Evolutionary conservation across 2,113 vertebrate species (phyloP).

Genomic region (Lampris incognitus): DNA sequence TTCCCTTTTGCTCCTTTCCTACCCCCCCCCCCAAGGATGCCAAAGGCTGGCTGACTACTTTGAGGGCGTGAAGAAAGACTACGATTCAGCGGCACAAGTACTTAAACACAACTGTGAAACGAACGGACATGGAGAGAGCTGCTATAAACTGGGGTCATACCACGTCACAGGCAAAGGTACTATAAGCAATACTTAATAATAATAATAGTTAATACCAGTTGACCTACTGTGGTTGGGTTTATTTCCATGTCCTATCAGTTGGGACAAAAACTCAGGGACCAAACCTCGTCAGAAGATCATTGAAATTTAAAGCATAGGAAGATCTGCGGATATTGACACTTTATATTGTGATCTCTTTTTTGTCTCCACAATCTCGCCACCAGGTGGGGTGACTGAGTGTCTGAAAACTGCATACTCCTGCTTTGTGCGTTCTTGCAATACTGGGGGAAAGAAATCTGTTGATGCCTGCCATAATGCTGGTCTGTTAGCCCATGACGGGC

Average conservation of each 20-base stretch:
- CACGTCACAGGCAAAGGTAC: conserved; percentile 93
- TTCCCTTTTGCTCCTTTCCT: background rate
- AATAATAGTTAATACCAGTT: background rate
- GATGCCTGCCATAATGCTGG: conserved; percentile 91
- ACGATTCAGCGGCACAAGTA: conserved; percentile 87
- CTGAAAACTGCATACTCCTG: conserved; percentile 89
- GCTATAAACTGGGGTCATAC: conserved; percentile 94
- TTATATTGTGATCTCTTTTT: background rate
- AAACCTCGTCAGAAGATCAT: background rate
- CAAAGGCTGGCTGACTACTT: conserved; percentile 93
- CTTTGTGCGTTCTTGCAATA: conserved; percentile 88
- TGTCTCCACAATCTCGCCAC: background rate
- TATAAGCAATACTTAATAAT: no score
- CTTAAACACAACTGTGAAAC: conserved; percentile 92
- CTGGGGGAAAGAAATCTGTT: conserved; percentile 88
- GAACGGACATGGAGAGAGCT: conserved; percentile 89
- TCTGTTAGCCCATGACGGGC: conserved; percentile 88
- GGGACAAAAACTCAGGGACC: background rate
- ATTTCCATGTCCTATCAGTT: no score
- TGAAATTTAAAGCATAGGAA: no score
- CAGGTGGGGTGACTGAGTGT: conserved; percentile 88
- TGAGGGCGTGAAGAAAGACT: conserved; percentile 90
- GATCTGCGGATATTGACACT: background rate
- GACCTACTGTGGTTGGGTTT: no score
- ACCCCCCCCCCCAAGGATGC: conserved; percentile 81